Base-by-base conservation (phyloP, 23 tunicate species). In the Diplosoma virens region DNA sequence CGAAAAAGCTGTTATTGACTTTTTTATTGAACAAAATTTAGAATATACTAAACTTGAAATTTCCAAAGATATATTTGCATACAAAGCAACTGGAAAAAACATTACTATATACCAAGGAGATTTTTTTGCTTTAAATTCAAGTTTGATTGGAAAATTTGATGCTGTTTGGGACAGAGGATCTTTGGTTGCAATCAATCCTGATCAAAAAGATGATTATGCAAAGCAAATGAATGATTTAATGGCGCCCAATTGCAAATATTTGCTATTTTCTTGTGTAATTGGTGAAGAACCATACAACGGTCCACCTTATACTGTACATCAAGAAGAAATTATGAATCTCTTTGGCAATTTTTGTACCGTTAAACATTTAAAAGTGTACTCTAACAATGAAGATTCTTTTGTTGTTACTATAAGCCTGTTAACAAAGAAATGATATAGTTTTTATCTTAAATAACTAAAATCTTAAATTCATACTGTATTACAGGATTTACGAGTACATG, bases 141-240 rank as follows among this genome's bases (percentile, higher is more conserved):
- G 71, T 9, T 20, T 83, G 2, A 29, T 75, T 54, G 89, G 88
- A 23, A 72, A 77, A 33, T 83, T 83, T 83, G 81, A 89, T 78
- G 96, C 71, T 25, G 34, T 83, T 22, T 89, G 83, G 81, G 96
- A 89, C 47, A 58, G 89, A 33, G 96, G 73, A 2, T 32, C 84
- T 3, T 71, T 82, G n/a, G 80, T 60, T 26, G 88, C 96, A 1
- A 72, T 89, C 2, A 64, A 83, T 48, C 37, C 68, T n/a, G 41
- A 29, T 4, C 30, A 71, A 11, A 68, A 77, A 60, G 11, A 28
- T 3, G 11, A 64, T 14, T 89, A 89, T 54, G 76, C 72, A 17
- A 63, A 59, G 2, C 5, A 65, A 0, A 77, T 89, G 78, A 50
- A 25, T 1, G 28, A 68, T 4, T 6, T 83, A 31, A 61, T 89